A percentile compares a stretch with the other conserved stretches of the same genome.
These are phyloP conservation scores for Sarcophaga rosellei DNA, from an alignment of 2,888 invertebrate genomes.

Conservation along the genomic window DNA sequence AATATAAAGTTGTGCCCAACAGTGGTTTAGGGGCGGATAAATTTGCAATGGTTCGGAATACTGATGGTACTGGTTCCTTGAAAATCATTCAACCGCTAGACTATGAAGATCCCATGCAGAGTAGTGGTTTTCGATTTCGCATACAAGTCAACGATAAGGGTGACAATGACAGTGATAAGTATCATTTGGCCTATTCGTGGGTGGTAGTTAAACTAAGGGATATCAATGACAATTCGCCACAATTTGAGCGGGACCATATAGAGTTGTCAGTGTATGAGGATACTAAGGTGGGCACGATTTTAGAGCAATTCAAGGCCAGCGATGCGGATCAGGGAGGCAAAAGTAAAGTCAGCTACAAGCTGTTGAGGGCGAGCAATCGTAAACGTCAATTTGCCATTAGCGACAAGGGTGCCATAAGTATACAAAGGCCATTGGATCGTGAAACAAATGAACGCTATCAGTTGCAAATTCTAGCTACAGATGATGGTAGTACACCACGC, in stretches of 20 bases:
- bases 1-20: slow-evolving; percentile 95
- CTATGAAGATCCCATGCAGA: slow-evolving; percentile 96
- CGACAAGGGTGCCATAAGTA: slow-evolving; percentile 95
- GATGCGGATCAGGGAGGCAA: slow-evolving; percentile 97
- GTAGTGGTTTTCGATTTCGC: slow-evolving; percentile 96
- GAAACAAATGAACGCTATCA: slow-evolving; percentile 96
- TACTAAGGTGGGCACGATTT: slow-evolving; percentile 92
- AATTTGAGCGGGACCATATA: slow-evolving; percentile 95
- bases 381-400: slow-evolving; percentile 96
- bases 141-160: slow-evolving; percentile 96
- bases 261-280: slow-evolving; percentile 95
- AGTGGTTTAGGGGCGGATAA: slow-evolving; percentile 97
- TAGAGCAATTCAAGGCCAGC: slow-evolving; percentile 96
- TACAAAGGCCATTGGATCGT: slow-evolving; percentile 94
- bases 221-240: slow-evolving; percentile 98
- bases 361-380: slow-evolving; percentile 93
- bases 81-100: slow-evolving; percentile 97
- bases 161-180: slow-evolving; percentile 96
- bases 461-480: slow-evolving; percentile 96
- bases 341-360: slow-evolving; percentile 92
- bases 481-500: slow-evolving; percentile 94
- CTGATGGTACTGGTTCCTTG: slow-evolving; percentile 95
- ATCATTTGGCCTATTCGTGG: slow-evolving; percentile 97
- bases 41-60: slow-evolving; percentile 97
- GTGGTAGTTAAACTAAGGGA: slow-evolving; percentile 95